Evolutionary conservation across 2,888 invertebrate genomes (phyloP).

Genomic region (Spodoptera exigua): DNA sequence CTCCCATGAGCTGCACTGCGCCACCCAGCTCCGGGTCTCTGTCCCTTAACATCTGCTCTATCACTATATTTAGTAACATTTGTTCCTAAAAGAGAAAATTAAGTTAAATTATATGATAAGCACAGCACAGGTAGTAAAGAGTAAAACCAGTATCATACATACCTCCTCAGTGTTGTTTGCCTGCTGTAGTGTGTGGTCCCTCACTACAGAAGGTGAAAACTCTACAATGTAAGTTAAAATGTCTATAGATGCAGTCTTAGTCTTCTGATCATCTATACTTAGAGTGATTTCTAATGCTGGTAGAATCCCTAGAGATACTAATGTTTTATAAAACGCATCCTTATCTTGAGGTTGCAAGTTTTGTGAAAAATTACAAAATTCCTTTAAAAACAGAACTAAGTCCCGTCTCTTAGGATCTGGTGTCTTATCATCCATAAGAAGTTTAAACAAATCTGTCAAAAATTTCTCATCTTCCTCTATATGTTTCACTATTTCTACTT

Average conservation of each 20-base stretch:
- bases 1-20: conserved; percentile 98
- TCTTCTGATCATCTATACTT: conserved; percentile 97
- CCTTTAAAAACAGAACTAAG: conserved; percentile 98
- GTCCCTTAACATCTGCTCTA: conserved; percentile 99
- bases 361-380: conserved; percentile 99
- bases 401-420: conserved; percentile 96
- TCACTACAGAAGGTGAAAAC: conserved; percentile 98
- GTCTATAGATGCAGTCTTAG: conserved; percentile 99
- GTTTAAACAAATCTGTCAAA: conserved; percentile 97
- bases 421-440: conserved; percentile 96
- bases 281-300: conserved; percentile 97
- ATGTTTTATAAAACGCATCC: conserved; percentile 98
- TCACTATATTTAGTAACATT: conserved; percentile 98
- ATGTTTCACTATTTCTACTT: conserved; percentile 99
- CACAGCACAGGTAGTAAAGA: not conserved
- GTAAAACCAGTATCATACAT: conserved; percentile 51
- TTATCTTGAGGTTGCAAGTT: conserved; percentile 99
- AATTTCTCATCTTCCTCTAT: conserved; percentile 99
- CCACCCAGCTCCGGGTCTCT: conserved; percentile 99
- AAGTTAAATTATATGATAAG: conserved; percentile 5
- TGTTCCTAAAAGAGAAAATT: conserved; percentile 92
- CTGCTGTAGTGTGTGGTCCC: conserved; percentile 98
- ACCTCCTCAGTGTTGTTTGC: conserved; percentile 96
- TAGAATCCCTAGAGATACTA: conserved; percentile 96
- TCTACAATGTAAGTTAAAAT: conserved; percentile 99